Evolutionary conservation across 2,797 vertebrate genomes (phyloP).

Genomic region (Macrochelys suwanniensis): DNA sequence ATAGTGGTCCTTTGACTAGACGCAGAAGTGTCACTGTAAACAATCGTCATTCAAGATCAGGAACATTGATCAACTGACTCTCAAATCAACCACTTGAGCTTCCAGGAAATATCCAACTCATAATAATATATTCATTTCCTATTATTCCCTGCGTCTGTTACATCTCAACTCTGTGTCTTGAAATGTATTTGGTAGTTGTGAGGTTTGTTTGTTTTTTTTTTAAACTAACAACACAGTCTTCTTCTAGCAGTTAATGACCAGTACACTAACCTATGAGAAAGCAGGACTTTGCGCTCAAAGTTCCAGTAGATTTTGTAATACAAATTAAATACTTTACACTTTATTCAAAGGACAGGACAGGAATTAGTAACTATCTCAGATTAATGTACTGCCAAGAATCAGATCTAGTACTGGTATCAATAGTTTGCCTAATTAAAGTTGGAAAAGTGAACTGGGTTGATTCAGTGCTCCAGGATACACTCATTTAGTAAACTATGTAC

Average conservation of each 20-base stretch:
- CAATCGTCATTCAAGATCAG: background rate
- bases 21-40: background rate
- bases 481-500: conserved; percentile 22
- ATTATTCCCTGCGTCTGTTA: background rate
- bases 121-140: background rate
- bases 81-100: background rate
- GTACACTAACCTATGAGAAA: background rate
- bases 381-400: conserved; percentile 20
- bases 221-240: background rate
- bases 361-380: conserved; percentile 11
- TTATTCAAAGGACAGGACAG: background rate
- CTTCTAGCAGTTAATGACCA: background rate
- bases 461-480: background rate
- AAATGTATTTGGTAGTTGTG: background rate
- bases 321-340: background rate
- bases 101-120: background rate
- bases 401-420: conserved; percentile 44
- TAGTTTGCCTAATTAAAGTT: conserved; percentile 8
- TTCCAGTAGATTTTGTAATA: background rate
- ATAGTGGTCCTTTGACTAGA: background rate
- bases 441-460: conserved; percentile 31
- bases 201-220: background rate
- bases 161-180: background rate
- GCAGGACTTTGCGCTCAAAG: background rate
- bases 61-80: background rate